Evolutionary conservation across 2,113 vertebrate species (phyloP).

Genomic region (Phodopus roborovskii): DNA sequence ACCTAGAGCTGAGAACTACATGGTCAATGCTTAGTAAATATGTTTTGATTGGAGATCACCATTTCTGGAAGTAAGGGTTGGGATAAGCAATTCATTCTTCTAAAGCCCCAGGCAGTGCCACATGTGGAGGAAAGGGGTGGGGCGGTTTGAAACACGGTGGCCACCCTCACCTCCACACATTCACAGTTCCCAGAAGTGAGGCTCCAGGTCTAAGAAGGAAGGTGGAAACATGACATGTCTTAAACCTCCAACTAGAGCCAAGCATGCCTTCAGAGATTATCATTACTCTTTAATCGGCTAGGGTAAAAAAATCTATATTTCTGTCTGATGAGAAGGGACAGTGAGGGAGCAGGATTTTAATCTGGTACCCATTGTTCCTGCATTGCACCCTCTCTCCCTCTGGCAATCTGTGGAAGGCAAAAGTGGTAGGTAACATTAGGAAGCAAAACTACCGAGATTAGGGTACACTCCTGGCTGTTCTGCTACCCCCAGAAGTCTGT

Average conservation of each 20-base stretch:
- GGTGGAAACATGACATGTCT: neutral
- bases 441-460: neutral
- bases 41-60: slow-evolving; percentile 25
- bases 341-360: neutral
- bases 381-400: neutral
- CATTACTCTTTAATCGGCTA: neutral
- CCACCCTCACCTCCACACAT: neutral
- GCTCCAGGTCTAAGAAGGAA: neutral
- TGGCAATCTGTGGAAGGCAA: neutral
- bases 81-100: slow-evolving; percentile 69
- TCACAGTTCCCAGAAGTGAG: neutral
- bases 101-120: slow-evolving; percentile 65
- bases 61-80: slow-evolving; percentile 42
- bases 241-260: neutral
- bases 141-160: neutral
- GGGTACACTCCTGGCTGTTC: neutral
- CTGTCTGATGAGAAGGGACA: neutral
- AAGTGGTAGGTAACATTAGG: neutral
- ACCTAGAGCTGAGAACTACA: slow-evolving; percentile 4
- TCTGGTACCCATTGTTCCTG: neutral
- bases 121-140: neutral
- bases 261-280: neutral
- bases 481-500: neutral
- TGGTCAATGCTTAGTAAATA: slow-evolving; percentile 50
- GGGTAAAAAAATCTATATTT: neutral